Percentiles rank a stretch among this genome's conserved stretches.
Conservation (phyloP, 2,113 vertebrate species). For the Struthidea cinerea region DNA sequence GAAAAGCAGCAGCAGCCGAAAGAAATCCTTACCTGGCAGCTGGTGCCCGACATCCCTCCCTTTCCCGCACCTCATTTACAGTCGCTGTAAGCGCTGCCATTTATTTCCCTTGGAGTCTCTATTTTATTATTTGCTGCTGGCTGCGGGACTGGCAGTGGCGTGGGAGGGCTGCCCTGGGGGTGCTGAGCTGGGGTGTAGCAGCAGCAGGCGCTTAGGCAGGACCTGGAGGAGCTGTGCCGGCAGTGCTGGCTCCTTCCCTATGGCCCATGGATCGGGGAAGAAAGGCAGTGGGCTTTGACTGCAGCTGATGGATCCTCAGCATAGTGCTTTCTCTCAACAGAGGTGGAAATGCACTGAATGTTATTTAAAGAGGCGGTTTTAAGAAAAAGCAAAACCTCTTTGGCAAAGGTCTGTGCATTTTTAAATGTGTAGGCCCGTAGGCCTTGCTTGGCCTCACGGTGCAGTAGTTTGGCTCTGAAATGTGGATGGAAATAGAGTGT, state of each 20-base stretch:
- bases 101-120: not conserved
- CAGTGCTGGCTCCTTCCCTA: accelerated
- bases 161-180: not conserved
- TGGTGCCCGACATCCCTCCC: accelerated
- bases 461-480: not conserved
- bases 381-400: not conserved
- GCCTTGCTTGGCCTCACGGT: accelerated
- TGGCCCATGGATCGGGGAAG: accelerated
- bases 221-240: accelerated
- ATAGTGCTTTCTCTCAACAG: accelerated
- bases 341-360: not conserved
- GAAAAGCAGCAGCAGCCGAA: not conserved
- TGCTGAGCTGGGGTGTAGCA: accelerated
- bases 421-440: not conserved
- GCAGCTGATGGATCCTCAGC: not conserved
- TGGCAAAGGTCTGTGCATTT: not conserved
- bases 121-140: not conserved
- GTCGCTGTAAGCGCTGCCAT: accelerated
- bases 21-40: not conserved
- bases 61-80: not conserved
- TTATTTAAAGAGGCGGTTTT: not conserved
- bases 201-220: not conserved
- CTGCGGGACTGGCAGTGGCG: not conserved
- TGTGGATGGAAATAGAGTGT: accelerated
- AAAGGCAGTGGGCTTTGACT: not conserved